phyloP scores from a whole-genome alignment of 1,140 invertebrate species.

The Fopius arisanus region DNA sequence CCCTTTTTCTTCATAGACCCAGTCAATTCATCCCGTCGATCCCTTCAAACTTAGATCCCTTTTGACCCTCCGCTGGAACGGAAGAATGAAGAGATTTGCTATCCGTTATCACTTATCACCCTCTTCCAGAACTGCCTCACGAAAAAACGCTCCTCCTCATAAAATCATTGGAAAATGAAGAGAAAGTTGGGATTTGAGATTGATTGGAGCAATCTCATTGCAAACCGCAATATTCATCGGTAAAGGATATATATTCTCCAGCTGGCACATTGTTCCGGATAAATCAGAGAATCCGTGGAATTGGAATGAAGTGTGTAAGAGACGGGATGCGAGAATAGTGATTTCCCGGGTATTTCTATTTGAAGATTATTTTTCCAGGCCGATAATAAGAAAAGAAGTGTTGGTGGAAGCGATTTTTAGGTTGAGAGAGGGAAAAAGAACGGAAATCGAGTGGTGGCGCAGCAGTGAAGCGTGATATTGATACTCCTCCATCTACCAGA shows the following conservation, averaged over 20 bases:
- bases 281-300: neutral
- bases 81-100: too few relatives aligned
- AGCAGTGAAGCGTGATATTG: slow-evolving; percentile 56
- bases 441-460: slow-evolving; percentile 27
- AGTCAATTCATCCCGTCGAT: too few relatives aligned
- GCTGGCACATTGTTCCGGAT: neutral
- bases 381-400: slow-evolving; percentile 46
- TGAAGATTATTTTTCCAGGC: slow-evolving; percentile 51
- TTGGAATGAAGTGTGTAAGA: neutral
- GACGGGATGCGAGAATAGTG: neutral
- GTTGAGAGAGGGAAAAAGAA: slow-evolving; percentile 33
- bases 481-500: slow-evolving; percentile 51
- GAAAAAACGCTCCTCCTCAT: too few relatives aligned
- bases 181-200: too few relatives aligned
- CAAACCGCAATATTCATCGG: too few relatives aligned
- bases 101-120: too few relatives aligned
- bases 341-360: slow-evolving; percentile 38
- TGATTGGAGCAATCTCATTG: too few relatives aligned
- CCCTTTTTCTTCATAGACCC: too few relatives aligned
- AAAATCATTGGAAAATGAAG: too few relatives aligned
- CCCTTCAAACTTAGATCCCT: too few relatives aligned
- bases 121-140: too few relatives aligned
- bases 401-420: slow-evolving; percentile 17
- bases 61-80: too few relatives aligned
- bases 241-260: neutral